Conservation (phyloP, 1,140 invertebrate species). For the Ctenoplectra terminalis region DNA sequence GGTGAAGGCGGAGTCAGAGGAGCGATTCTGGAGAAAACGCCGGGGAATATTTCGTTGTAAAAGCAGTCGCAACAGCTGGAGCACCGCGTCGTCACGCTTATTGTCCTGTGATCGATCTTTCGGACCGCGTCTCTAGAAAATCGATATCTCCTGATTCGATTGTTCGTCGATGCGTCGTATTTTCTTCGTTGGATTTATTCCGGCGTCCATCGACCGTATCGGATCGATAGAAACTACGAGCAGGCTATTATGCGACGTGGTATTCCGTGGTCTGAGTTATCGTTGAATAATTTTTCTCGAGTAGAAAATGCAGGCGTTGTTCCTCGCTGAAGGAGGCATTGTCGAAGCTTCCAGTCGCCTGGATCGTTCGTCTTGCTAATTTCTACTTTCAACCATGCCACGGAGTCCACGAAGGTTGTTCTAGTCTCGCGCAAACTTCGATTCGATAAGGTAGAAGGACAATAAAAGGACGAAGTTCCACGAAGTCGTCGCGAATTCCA, state of each 20-base stretch:
- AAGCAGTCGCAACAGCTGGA: background rate
- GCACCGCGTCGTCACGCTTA: constrained; percentile 11
- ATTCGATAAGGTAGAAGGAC: background rate
- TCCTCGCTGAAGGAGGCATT: constrained; percentile 20
- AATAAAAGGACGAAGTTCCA: background rate
- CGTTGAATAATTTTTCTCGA: constrained; percentile 17
- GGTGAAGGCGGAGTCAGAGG: background rate
- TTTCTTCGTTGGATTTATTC: constrained; percentile 49
- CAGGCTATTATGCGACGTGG: constrained; percentile 40
- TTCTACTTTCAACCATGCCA: no score
- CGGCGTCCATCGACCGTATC: constrained; percentile 49
- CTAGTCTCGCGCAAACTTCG: no score
- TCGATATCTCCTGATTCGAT: constrained; percentile 42
- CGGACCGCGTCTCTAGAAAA: constrained; percentile 10
- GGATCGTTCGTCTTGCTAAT: no score
- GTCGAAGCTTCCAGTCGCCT: background rate
- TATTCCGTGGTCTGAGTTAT: constrained; percentile 37
- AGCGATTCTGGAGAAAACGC: constrained; percentile 9
- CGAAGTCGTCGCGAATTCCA: background rate
- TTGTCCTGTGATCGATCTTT: constrained; percentile 42
- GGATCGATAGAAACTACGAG: constrained; percentile 54
- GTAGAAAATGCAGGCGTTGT: constrained; percentile 49
- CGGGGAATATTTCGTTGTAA: background rate
- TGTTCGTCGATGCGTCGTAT: constrained; percentile 40
- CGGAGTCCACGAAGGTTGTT: background rate